phyloP scores from a whole-genome alignment of 2,888 invertebrate species.

The Apodemia mormo region DNA sequence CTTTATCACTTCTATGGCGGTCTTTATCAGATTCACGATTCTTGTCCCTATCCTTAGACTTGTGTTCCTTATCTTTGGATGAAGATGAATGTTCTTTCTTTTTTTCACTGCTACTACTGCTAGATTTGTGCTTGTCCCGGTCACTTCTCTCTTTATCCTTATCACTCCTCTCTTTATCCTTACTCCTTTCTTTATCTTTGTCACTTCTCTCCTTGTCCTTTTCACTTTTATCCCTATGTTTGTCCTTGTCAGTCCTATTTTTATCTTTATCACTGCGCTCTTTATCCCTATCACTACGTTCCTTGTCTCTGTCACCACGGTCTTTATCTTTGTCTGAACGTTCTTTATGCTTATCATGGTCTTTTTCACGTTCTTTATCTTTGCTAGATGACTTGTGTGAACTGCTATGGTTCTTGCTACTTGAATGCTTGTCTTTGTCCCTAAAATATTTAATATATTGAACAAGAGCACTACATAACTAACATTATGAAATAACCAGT shows the following conservation, averaged over 20 bases:
- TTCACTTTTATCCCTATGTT: conserved; percentile 52
- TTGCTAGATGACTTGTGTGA: conserved; percentile 79
- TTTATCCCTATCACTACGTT: conserved; percentile 54
- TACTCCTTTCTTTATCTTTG: conserved; percentile 45
- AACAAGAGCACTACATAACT: not conserved
- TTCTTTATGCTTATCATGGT: conserved; percentile 50
- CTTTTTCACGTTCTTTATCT: conserved; percentile 70
- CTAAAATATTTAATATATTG: conserved; percentile 38
- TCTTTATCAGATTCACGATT: conserved; percentile 49
- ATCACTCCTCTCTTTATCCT: conserved; percentile 42
- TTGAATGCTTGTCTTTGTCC: conserved; percentile 79
- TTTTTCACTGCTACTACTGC: conserved; percentile 43
- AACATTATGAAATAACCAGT: not conserved
- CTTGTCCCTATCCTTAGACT: conserved; percentile 56
- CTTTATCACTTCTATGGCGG: conserved; percentile 58
- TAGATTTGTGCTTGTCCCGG: conserved; percentile 51
- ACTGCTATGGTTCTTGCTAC: conserved; percentile 79
- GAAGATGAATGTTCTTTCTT: conserved; percentile 58
- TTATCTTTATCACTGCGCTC: conserved; percentile 62
- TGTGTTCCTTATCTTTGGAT: conserved; percentile 74
- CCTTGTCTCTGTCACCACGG: conserved; percentile 44
- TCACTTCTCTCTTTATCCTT: conserved; percentile 44
- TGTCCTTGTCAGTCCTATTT: conserved; percentile 63
- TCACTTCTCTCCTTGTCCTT: conserved; percentile 51
- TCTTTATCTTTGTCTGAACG: conserved; percentile 54